Conservation (phyloP, 2,888 invertebrate genomes). For the Omphaloscelis lunosa region DNA sequence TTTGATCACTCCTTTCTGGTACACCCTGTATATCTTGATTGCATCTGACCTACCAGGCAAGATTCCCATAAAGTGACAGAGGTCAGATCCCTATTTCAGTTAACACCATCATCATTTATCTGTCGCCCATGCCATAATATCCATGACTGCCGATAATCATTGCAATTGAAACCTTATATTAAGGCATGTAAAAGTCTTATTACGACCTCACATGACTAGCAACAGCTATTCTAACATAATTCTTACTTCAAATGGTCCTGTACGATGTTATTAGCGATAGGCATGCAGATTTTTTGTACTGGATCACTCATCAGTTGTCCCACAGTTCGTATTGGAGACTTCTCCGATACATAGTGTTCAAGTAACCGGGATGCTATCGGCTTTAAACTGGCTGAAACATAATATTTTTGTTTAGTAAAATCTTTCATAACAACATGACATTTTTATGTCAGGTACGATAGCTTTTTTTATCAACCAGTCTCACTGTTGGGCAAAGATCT, state of each 20-base stretch:
- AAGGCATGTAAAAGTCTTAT: not conserved
- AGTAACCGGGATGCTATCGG: slow-evolving; percentile 83
- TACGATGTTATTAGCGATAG: slow-evolving; percentile 85
- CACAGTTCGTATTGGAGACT: slow-evolving; percentile 85
- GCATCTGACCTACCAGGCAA: not conserved
- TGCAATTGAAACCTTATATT: not conserved
- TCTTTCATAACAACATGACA: too few relatives aligned
- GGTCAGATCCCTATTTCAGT: too few relatives aligned
- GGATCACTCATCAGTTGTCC: slow-evolving; percentile 87
- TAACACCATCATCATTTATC: not conserved
- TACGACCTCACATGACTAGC: not conserved
- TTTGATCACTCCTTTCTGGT: too few relatives aligned
- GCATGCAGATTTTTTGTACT: slow-evolving; percentile 80
- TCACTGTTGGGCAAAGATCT: too few relatives aligned
- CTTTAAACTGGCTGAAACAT: slow-evolving; percentile 83
- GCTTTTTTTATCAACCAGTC: too few relatives aligned
- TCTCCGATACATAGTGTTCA: slow-evolving; percentile 85
- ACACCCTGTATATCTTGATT: not conserved
- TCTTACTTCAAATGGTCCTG: slow-evolving; percentile 88
- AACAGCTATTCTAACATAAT: not conserved
- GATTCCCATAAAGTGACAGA: too few relatives aligned
- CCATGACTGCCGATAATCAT: not conserved
- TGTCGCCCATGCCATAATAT: not conserved
- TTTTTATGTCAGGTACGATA: too few relatives aligned
- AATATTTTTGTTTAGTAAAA: not conserved